Evolutionary conservation across 2,888 invertebrate species (phyloP).

Genomic region (Pristionchus japonicus): DNA sequence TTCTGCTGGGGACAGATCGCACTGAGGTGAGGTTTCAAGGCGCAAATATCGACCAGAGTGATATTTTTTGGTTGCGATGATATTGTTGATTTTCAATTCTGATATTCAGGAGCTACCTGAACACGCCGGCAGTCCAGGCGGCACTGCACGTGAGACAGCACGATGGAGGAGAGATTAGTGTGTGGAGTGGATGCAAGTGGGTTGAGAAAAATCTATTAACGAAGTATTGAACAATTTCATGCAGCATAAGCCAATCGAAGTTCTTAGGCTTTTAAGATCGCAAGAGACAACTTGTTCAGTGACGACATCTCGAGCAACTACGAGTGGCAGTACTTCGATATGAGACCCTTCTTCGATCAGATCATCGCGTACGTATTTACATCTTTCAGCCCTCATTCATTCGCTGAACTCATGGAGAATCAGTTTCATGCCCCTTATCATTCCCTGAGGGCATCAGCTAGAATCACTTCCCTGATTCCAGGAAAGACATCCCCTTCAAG

Average conservation of each 20-base stretch:
- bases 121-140: slow-evolving; percentile 21
- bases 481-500: slow-evolving; percentile 48
- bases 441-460: no score
- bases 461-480: no score
- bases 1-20: slow-evolving; percentile 38
- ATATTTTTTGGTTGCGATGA: not conserved
- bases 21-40: not conserved
- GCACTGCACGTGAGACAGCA: slow-evolving; percentile 37
- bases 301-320: not conserved
- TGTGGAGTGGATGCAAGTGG: not conserved
- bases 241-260: no score
- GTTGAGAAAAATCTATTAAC: not conserved
- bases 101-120: slow-evolving; percentile 26
- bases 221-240: no score
- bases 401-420: not conserved
- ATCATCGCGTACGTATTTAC: no score
- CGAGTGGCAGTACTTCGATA: not conserved
- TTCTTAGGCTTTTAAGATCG: no score
- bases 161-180: not conserved
- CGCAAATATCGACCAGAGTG: not conserved
- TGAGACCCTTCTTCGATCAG: not conserved
- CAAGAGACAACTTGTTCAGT: no score
- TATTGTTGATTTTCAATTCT: not conserved
- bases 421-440: no score
- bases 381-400: no score